Evolutionary conservation across 2,797 vertebrate genomes (phyloP).

Genomic region (Meda fulgida): DNA sequence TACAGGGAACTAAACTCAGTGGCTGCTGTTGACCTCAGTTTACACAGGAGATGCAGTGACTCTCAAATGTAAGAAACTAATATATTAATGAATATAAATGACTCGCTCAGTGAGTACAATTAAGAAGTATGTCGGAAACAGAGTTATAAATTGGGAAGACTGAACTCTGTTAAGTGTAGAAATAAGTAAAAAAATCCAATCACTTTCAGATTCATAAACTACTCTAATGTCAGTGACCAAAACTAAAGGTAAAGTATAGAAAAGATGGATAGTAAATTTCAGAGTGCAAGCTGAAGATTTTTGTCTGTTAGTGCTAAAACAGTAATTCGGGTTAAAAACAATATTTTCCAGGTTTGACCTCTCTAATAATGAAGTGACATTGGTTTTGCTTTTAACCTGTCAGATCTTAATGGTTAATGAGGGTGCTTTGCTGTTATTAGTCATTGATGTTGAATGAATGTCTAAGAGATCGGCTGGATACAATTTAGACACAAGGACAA

Average conservation of each 20-base stretch:
- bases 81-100: not conserved
- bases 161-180: not conserved
- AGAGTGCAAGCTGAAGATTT: not conserved
- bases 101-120: not conserved
- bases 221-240: not conserved
- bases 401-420: conserved; percentile 50
- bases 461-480: not conserved
- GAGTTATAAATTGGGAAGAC: not conserved
- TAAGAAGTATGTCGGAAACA: not conserved
- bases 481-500: not conserved
- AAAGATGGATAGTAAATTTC: not conserved
- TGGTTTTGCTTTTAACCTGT: conserved; percentile 55
- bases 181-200: not conserved
- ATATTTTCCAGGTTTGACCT: conserved; percentile 11
- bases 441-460: not conserved
- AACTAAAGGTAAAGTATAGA: not conserved
- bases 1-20: conserved; percentile 2
- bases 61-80: not conserved
- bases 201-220: not conserved
- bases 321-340: conserved; percentile 14
- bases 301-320: not conserved
- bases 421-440: conserved; percentile 22
- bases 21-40: not conserved
- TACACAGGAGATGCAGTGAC: not conserved
- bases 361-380: conserved; percentile 51